Evolutionary conservation across 2,888 invertebrate species (phyloP), one percentile per base, ranked within the genome.

Genomic region (Hesperia comma): DNA sequence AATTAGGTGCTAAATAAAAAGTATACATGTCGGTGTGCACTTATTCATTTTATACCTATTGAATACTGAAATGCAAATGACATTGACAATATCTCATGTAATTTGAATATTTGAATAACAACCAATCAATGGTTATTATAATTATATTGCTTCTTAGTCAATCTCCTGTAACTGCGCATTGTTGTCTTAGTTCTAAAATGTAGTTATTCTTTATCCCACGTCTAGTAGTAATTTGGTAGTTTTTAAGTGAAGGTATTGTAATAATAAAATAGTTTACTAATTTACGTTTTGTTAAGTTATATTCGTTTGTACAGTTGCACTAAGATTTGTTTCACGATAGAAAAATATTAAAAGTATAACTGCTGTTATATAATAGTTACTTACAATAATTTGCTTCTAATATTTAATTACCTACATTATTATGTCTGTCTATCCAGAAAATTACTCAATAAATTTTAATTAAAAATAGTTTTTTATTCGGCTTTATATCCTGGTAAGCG

Each of bases 1-100:
- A 84, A 82, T 88, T 92, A 91, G 91, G 92, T 91, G 92, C 92
- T 92, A 91, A 86, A 81, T 84, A 82, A 26, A 26, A 82, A 77
- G 85, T 88, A 86, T 86, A 85, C 83, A 83, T 81, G 77, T 84
- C 73, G 73, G 78, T 85, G 84, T 85, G 86, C 86, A 87, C 86
- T 84, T 83, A 85, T 82, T 85, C 71, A 75, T 87, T 86, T 83
- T 81, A 78, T 83, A 86, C 75, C 76, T 75, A 76, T 68, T 71
- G 75, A 75, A 76, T 80, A 80, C 76, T 78, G 75, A 77, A 84
- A 85, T 88, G 88, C 88, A 83, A 80, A 84, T 89, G 90, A 90
- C 90, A 79, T 88, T 82, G 90, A 91, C 90, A 90, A 91, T 91
- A 90, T 89, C 78, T 83, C 58, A 61, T 32, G 49, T 61, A 56